These are phyloP conservation scores for Mythimna impura DNA, from an alignment of 2,888 invertebrate species.

Conservation along the genomic window DNA sequence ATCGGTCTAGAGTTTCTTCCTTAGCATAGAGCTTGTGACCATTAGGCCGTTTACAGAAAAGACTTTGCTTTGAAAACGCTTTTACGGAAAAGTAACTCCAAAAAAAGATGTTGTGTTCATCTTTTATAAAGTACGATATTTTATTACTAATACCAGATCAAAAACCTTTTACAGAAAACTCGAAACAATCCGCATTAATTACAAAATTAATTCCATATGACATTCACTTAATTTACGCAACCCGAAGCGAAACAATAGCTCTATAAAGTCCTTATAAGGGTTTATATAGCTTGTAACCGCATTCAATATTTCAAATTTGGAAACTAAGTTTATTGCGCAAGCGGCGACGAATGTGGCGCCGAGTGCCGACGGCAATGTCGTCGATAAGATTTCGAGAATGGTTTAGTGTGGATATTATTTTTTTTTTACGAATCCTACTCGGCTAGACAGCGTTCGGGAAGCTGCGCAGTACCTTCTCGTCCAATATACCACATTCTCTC, in stretches of 20 bases:
- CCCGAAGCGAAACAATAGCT: slow-evolving; percentile 63
- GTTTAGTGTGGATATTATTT: slow-evolving; percentile 65
- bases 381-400: slow-evolving; percentile 63
- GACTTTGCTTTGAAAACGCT: no score
- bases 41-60: no score
- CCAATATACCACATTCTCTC: no score
- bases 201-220: slow-evolving; percentile 24
- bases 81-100: no score
- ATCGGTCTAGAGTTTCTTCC: no score
- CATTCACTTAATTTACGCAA: slow-evolving; percentile 47
- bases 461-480: no score
- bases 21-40: no score
- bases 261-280: slow-evolving; percentile 71
- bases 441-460: no score
- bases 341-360: slow-evolving; percentile 78
- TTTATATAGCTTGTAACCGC: slow-evolving; percentile 76
- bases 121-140: no score
- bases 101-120: no score
- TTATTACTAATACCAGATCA: slow-evolving; percentile 18
- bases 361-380: slow-evolving; percentile 71
- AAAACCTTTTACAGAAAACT: slow-evolving; percentile 1
- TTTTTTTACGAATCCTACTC: not conserved
- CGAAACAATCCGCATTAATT: slow-evolving; percentile 13
- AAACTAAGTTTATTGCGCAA: slow-evolving; percentile 81
- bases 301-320: slow-evolving; percentile 86